Percentiles rank a stretch among this genome's conserved stretches.
Evolutionary conservation across 2,888 invertebrate genomes (phyloP).

Genomic region (Dinocampus coccinellae): DNA sequence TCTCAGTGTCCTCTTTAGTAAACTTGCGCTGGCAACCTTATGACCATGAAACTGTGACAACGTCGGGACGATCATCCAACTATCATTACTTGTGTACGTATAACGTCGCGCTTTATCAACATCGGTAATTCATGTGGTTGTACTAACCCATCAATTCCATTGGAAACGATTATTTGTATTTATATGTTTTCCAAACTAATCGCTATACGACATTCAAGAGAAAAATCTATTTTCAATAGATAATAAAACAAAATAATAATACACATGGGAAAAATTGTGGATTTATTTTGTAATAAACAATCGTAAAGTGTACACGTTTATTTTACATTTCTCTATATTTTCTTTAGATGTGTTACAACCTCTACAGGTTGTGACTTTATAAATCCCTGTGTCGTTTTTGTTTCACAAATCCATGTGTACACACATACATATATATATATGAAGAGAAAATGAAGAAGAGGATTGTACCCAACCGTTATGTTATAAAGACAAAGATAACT

Average conservation of each 20-base stretch:
- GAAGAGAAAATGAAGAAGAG: not conserved
- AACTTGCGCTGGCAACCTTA: not conserved
- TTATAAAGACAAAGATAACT: constrained; percentile 5
- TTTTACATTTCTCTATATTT: not conserved
- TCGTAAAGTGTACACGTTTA: not conserved
- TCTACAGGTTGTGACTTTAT: not conserved
- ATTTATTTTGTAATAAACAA: not conserved
- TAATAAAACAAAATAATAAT: not conserved
- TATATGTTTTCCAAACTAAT: not conserved
- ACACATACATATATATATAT: not conserved
- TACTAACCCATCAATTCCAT: constrained; percentile 8
- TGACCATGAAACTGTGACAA: not conserved
- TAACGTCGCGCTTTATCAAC: too few species aligned
- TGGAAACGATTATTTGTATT: not conserved
- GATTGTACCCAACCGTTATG: not conserved
- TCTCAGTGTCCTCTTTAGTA: not conserved
- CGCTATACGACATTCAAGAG: not conserved
- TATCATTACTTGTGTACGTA: too few species aligned
- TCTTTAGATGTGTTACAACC: not conserved
- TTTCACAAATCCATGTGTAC: not conserved
- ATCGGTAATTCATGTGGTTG: too few species aligned
- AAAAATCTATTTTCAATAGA: too few species aligned
- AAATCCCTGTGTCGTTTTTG: not conserved
- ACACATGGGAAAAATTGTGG: not conserved
- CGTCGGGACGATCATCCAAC: too few species aligned